Percentiles rank a stretch among this genome's conserved stretches.
Evolutionary conservation across 23 tunicate species (phyloP).

Genomic region (Botrylloides violaceus): DNA sequence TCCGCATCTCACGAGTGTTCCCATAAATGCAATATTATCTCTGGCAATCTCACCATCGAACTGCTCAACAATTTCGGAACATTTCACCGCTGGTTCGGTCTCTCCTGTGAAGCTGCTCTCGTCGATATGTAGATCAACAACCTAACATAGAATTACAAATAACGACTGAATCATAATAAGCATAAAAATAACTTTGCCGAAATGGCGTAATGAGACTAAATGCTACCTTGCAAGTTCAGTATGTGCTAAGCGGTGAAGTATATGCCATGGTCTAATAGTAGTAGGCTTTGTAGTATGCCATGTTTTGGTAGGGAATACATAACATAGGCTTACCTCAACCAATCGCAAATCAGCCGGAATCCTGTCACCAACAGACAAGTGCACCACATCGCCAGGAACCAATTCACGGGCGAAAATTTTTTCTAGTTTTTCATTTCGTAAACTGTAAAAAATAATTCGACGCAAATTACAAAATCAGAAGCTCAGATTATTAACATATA

Average conservation of each 20-base stretch:
- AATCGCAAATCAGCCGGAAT: constrained; percentile 83
- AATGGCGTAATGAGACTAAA: too few relatives aligned
- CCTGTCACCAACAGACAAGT: constrained; percentile 86
- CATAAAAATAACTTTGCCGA: too few relatives aligned
- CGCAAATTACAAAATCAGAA: neutral
- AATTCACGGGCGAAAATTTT: constrained; percentile 80
- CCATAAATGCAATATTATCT: constrained; percentile 87
- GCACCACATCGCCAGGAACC: constrained; percentile 87
- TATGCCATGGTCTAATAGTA: too few relatives aligned
- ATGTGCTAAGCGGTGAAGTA: too few relatives aligned
- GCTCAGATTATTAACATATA: too few relatives aligned
- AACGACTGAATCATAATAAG: too few relatives aligned
- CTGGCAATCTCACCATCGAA: constrained; percentile 15
- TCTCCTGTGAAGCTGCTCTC: constrained; percentile 99
- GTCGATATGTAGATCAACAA: constrained; percentile 71
- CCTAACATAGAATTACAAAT: too few relatives aligned
- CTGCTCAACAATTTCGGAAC: constrained; percentile 21
- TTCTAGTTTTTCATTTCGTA: constrained; percentile 64
- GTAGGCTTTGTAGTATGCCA: too few relatives aligned
- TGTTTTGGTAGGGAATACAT: too few relatives aligned
- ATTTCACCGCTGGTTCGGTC: constrained; percentile 80
- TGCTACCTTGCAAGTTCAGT: neutral
- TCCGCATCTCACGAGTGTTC: constrained; percentile 77
- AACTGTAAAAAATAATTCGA: constrained; percentile 26
- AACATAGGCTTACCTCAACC: constrained; percentile 51